A percentile compares a stretch with the other conserved stretches of the same genome.
Evolutionary conservation across 1,140 invertebrate species (phyloP).

Genomic region (Pseudobourletiella spinata): DNA sequence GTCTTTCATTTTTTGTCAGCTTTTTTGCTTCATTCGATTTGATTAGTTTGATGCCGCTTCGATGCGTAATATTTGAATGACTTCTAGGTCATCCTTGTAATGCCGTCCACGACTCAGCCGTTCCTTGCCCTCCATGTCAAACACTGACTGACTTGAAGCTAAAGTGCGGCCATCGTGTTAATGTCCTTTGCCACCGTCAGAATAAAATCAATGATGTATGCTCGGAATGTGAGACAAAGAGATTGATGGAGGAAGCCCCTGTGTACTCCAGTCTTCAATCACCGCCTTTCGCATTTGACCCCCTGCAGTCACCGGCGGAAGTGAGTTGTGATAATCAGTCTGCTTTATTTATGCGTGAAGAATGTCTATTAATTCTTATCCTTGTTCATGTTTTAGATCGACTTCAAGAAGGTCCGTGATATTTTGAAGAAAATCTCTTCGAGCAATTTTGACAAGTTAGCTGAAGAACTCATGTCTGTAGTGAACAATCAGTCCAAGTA

Average conservation of each 20-base stretch:
- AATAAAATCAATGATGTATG: background rate
- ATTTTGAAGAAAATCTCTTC: background rate
- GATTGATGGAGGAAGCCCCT: background rate
- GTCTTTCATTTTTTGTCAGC: too few relatives aligned
- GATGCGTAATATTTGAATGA: too few relatives aligned
- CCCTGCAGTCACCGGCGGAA: background rate
- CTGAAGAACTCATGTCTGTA: background rate
- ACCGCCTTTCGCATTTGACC: background rate
- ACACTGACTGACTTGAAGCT: background rate
- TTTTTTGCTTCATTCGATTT: too few relatives aligned
- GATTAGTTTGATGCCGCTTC: too few relatives aligned
- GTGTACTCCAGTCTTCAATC: too few relatives aligned
- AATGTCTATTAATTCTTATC: too few relatives aligned
- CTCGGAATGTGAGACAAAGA: background rate
- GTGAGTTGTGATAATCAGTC: background rate
- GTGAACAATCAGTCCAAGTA: background rate
- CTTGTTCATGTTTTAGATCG: background rate
- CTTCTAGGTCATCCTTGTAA: background rate
- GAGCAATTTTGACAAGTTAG: background rate
- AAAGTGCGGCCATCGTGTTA: background rate
- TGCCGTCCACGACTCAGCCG: background rate
- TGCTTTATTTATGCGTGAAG: background rate
- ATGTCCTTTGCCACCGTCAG: background rate
- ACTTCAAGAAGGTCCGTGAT: background rate
- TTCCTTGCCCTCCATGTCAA: background rate